Evolutionary conservation across 2,888 invertebrate genomes (phyloP).

Genomic region (Hipparchia semele): DNA sequence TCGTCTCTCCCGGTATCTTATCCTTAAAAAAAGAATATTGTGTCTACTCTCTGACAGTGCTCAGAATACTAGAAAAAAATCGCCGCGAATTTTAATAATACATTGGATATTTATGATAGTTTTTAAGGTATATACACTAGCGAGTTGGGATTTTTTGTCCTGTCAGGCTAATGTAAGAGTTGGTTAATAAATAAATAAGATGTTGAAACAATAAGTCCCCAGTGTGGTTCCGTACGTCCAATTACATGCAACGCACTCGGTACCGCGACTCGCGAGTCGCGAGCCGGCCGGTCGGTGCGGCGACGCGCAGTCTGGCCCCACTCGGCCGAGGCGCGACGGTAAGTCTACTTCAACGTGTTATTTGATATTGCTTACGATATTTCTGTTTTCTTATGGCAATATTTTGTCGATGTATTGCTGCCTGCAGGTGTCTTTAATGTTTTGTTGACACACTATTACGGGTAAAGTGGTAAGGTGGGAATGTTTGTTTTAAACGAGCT

Average conservation of each 20-base stretch:
- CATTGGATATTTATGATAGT: too few relatives aligned
- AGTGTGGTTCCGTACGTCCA: constrained; percentile 19
- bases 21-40: too few relatives aligned
- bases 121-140: too few relatives aligned
- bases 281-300: constrained; percentile 22
- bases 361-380: constrained; percentile 19
- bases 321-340: constrained; percentile 39
- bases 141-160: too few relatives aligned
- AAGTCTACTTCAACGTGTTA: constrained; percentile 39
- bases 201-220: constrained; percentile 1
- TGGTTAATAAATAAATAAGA: neutral
- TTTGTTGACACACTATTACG: constrained; percentile 12
- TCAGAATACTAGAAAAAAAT: too few relatives aligned
- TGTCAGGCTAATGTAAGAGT: too few relatives aligned
- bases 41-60: too few relatives aligned
- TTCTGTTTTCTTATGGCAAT: constrained; percentile 16
- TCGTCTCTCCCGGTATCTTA: too few relatives aligned
- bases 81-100: too few relatives aligned
- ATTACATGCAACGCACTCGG: constrained; percentile 25
- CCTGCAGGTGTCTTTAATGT: constrained; percentile 12
- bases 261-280: too few relatives aligned
- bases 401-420: constrained; percentile 11
- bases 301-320: constrained; percentile 46
- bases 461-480: neutral
- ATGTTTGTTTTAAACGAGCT: neutral